These are phyloP conservation scores for Conus canariensis DNA, from an alignment of 2,888 invertebrate species.

Conservation along the genomic window DNA sequence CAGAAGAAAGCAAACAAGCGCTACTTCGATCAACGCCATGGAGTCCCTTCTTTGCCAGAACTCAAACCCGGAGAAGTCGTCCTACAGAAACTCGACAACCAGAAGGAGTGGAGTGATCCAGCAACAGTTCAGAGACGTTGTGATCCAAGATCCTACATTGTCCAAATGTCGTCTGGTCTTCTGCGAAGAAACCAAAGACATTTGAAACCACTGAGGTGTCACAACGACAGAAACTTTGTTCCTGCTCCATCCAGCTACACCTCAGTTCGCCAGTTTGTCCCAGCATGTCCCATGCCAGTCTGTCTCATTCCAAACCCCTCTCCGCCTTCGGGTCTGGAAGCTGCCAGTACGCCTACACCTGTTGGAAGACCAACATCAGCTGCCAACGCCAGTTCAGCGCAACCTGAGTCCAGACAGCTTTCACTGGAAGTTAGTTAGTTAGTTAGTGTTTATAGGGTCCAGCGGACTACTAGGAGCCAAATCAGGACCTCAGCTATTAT, in stretches of 20 bases:
- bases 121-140: no score
- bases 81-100: background rate
- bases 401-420: background rate
- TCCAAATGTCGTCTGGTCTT: no score
- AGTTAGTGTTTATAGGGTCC: no score
- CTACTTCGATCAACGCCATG: background rate
- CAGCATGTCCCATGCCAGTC: background rate
- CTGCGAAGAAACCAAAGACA: no score
- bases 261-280: background rate
- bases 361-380: background rate
- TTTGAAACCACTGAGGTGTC: no score
- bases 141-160: no score
- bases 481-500: no score
- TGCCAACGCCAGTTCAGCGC: background rate
- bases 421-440: no score
- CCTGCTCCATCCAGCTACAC: background rate
- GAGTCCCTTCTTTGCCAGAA: background rate
- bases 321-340: background rate
- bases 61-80: background rate
- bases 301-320: background rate
- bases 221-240: no score
- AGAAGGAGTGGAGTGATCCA: background rate
- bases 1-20: background rate
- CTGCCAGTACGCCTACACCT: background rate
- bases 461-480: no score